phyloP scores from a whole-genome alignment of 2,113 vertebrate species.

The Mormyrus iriodes region DNA sequence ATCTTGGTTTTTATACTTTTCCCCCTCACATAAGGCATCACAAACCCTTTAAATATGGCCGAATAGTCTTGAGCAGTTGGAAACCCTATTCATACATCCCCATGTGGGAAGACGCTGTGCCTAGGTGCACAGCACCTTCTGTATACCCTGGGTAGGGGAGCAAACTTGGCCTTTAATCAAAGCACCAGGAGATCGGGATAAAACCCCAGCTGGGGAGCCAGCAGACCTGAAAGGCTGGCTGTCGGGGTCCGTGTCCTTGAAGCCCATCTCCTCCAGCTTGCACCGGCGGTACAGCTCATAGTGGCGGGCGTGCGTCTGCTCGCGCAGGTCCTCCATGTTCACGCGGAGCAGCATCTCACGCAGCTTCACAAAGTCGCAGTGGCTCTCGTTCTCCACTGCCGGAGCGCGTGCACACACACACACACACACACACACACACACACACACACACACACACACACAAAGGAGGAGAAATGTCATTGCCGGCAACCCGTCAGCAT shows the following conservation, averaged over 20 bases:
- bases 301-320: conserved; percentile 92
- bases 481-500: not conserved
- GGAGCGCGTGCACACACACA: not conserved
- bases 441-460: not conserved
- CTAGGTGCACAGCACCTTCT: not conserved
- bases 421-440: conserved; percentile 10
- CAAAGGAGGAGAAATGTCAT: not conserved
- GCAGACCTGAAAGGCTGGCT: conserved; percentile 88
- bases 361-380: conserved; percentile 95
- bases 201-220: too few species aligned
- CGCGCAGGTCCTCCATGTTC: conserved; percentile 97
- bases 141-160: not conserved
- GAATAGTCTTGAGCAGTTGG: not conserved
- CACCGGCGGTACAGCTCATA: conserved; percentile 94
- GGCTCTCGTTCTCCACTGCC: conserved; percentile 90
- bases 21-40: not conserved
- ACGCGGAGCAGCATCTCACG: conserved; percentile 93
- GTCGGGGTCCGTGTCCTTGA: conserved; percentile 93
- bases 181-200: not conserved
- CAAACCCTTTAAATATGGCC: not conserved
- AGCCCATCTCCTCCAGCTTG: conserved; percentile 97
- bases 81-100: not conserved
- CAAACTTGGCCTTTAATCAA: not conserved
- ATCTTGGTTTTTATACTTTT: not conserved
- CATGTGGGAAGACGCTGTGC: not conserved